Evolutionary conservation across 2,888 invertebrate genomes (phyloP).

Genomic region (Onthophagus sagittarius): DNA sequence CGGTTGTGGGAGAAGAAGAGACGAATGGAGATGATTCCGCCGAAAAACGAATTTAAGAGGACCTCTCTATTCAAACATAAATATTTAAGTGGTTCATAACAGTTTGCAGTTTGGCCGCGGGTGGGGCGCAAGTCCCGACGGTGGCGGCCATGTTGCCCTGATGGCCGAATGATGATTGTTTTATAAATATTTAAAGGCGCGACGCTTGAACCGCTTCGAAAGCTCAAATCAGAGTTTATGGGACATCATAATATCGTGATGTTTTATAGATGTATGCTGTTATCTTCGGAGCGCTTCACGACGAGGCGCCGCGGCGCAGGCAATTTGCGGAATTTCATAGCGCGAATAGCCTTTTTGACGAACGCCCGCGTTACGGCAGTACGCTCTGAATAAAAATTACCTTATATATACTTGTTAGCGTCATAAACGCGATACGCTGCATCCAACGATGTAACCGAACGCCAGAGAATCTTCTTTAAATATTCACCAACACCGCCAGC

Average conservation of each 20-base stretch:
- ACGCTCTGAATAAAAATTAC: conserved; percentile 43
- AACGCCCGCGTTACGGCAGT: conserved; percentile 30
- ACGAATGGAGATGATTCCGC: conserved; percentile 17
- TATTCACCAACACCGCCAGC: background rate
- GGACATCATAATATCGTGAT: conserved; percentile 50
- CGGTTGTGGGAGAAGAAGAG: background rate
- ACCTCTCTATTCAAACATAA: conserved; percentile 50
- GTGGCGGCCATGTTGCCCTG: conserved; percentile 49
- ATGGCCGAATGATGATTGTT: conserved; percentile 53
- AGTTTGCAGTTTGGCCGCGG: conserved; percentile 45
- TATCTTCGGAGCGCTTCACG: conserved; percentile 36
- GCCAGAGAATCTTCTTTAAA: conserved; percentile 5
- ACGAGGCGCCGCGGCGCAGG: conserved; percentile 32
- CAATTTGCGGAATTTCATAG: conserved; percentile 44
- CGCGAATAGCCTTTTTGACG: conserved; percentile 37
- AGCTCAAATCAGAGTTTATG: conserved; percentile 52
- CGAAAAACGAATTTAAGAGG: conserved; percentile 49
- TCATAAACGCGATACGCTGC: conserved; percentile 15
- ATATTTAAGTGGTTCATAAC: conserved; percentile 52
- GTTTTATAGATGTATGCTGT: conserved; percentile 49
- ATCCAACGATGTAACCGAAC: background rate
- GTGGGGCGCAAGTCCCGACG: conserved; percentile 26
- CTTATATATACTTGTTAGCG: conserved; percentile 26
- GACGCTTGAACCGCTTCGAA: conserved; percentile 40
- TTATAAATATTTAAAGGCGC: conserved; percentile 49